These are phyloP conservation scores for Labeo calbasu DNA, from an alignment of 2,797 vertebrate genomes.

Conservation along the genomic window DNA sequence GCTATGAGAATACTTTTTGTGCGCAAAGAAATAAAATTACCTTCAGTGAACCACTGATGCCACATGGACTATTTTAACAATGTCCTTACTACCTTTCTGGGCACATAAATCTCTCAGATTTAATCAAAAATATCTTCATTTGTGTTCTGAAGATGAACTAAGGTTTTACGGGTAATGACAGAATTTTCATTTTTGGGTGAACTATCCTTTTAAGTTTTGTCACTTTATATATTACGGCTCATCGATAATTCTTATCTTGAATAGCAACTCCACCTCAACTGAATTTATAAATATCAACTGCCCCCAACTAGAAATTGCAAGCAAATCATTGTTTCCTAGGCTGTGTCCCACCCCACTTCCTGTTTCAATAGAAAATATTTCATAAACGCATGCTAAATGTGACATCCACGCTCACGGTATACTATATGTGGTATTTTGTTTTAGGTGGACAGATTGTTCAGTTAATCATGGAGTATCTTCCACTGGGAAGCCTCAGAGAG, in stretches of 20 bases:
- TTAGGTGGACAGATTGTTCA: conserved; percentile 89
- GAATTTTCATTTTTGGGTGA: too few species aligned
- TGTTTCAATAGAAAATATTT: background rate
- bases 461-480: conserved; percentile 96
- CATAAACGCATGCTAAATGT: background rate
- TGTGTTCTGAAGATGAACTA: too few species aligned
- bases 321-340: background rate
- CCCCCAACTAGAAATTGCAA: background rate
- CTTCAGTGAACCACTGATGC: too few species aligned
- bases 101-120: too few species aligned
- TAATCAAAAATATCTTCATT: too few species aligned
- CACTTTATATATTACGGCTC: background rate
- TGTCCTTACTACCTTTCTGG: too few species aligned
- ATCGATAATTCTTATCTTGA: background rate
- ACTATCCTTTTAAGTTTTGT: too few species aligned
- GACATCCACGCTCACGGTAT: background rate
- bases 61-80: too few species aligned
- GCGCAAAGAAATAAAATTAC: too few species aligned
- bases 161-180: too few species aligned
- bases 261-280: background rate
- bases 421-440: conserved; percentile 18
- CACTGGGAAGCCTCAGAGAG: conserved; percentile 88
- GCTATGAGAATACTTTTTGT: too few species aligned
- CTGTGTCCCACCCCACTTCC: background rate
- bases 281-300: background rate